Percentiles rank a stretch among this genome's conserved stretches.
Conservation (phyloP, 92 coral and sea anemone genomes). For the Meandrina meandrites region DNA sequence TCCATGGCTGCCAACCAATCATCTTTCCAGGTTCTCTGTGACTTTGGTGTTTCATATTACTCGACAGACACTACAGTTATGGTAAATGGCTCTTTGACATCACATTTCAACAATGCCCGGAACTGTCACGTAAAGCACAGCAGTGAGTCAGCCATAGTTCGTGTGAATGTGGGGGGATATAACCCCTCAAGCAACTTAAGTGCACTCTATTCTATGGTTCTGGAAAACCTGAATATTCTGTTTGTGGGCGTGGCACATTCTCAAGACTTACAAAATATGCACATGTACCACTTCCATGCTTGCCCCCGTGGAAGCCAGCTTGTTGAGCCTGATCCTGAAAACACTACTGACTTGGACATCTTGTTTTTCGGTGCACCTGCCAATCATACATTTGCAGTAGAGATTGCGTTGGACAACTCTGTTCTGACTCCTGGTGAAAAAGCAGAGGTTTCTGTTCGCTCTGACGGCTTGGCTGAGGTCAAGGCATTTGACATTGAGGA, state of each 20-base stretch:
- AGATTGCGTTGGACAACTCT: conserved; percentile 73
- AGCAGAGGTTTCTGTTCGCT: conserved; percentile 56
- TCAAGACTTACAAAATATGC: conserved; percentile 34
- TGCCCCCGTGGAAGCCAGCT: conserved; percentile 51
- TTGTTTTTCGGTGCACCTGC: conserved; percentile 72
- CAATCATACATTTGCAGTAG: conserved; percentile 56
- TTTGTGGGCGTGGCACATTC: conserved; percentile 71
- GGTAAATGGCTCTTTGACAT: conserved; percentile 48
- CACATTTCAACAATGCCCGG: conserved; percentile 65
- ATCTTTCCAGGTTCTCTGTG: conserved; percentile 62
- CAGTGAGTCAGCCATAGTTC: conserved; percentile 53
- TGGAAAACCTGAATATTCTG: conserved; percentile 59
- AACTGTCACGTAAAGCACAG: conserved; percentile 53
- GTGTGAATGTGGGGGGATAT: conserved; percentile 50
- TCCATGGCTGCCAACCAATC: background rate
- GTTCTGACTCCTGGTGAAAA: conserved; percentile 60
- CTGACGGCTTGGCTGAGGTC: conserved; percentile 71
- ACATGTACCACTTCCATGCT: conserved; percentile 72
- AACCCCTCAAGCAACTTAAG: conserved; percentile 43
- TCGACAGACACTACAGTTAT: conserved; percentile 32
- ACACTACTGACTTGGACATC: conserved; percentile 27
- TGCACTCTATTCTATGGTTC: conserved; percentile 61
- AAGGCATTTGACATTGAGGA: conserved; percentile 70
- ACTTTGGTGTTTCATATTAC: conserved; percentile 59
- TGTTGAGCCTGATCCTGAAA: background rate